Base-by-base conservation (phyloP, 2,797 vertebrate species). In the Urosaurus nigricauda region DNA sequence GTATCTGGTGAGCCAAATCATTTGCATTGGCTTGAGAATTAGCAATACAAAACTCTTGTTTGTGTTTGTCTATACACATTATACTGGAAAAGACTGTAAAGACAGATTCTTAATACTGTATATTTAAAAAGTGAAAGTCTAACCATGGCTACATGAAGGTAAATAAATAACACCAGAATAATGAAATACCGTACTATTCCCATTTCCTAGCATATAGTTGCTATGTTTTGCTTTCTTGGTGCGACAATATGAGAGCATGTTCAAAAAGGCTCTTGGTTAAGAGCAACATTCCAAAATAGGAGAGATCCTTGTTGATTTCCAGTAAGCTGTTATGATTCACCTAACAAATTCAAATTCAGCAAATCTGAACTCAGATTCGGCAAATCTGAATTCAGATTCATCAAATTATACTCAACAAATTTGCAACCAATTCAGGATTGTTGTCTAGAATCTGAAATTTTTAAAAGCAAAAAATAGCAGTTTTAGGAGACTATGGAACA, bases 41-140 rank as follows among this genome's bases (percentile, higher is more conserved):
- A 83, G 87, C 71, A 77, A 56, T 84, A 56, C 75, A 79, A 53
- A 35, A 84, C 75, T 77, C 81, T 83, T 88, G 43, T 88, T 77
- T 89, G 75, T 60, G 29, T 79, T 77, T 79, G 83, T 84, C 83
- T 71, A 89, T 79, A 89, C 51, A 79, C 71, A 60, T 89, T 43
- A 47, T 29, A 60, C 51, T 8, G 35, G 68, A 89, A 84, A 58
- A 79, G 17, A 84, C 14, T 14, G 53, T 32, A 51, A 70, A 21
- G 35, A 32, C 26, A 26, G 51, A 79, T 84, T 70, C 63, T 35
- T 73, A 73, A n/a, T n/a, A n/a, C n/a, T n/a, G 35, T n/a, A 73
- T 37, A 19, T 73, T 19, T 7, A 35, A 56, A 24, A 56, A 56
- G n/a, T 86, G 32, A 26, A 53, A 79, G 58, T 43, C 8, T 51